Percentiles rank a stretch among this genome's conserved stretches.
phyloP scores from a whole-genome alignment of 2,113 vertebrate genomes.

The Festucalex cinctus region DNA sequence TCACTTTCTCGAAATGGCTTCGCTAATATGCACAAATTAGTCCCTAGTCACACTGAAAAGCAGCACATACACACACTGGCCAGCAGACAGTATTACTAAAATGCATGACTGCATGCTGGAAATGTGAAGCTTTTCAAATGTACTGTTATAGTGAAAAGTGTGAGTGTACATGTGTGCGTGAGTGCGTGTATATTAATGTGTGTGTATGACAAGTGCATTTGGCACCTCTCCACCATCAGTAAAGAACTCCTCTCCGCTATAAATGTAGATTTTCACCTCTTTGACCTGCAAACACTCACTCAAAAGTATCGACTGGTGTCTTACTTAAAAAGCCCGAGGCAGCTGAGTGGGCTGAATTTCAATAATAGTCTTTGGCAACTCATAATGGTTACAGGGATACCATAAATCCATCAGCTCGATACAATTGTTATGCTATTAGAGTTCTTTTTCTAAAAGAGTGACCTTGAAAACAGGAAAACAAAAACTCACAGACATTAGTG shows the following conservation, averaged over 20 bases:
- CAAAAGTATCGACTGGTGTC: constrained; percentile 56
- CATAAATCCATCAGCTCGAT: constrained; percentile 48
- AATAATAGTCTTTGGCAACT: constrained; percentile 45
- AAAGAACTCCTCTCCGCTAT: constrained; percentile 39
- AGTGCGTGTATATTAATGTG: background rate
- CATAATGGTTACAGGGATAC: constrained; percentile 40
- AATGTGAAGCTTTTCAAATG: constrained; percentile 2
- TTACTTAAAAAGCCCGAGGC: constrained; percentile 53
- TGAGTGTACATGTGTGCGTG: constrained; percentile 7
- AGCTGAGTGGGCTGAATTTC: constrained; percentile 54
- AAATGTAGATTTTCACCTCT: constrained; percentile 67
- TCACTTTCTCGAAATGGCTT: background rate
- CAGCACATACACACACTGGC: background rate
- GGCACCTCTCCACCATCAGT: constrained; percentile 42
- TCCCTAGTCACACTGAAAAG: background rate
- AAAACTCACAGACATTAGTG: constrained; percentile 15
- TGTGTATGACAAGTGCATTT: constrained; percentile 32
- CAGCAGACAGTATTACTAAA: constrained; percentile 26
- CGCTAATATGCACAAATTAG: background rate
- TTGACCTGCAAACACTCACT: constrained; percentile 53
- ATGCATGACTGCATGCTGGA: background rate
- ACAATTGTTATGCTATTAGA: constrained; percentile 44
- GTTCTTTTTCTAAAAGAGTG: background rate
- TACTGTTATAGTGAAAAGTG: constrained; percentile 11
- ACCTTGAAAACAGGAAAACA: constrained; percentile 11